Evolutionary conservation across 1,140 invertebrate genomes (phyloP).

Genomic region (Drosophila dunni): DNA sequence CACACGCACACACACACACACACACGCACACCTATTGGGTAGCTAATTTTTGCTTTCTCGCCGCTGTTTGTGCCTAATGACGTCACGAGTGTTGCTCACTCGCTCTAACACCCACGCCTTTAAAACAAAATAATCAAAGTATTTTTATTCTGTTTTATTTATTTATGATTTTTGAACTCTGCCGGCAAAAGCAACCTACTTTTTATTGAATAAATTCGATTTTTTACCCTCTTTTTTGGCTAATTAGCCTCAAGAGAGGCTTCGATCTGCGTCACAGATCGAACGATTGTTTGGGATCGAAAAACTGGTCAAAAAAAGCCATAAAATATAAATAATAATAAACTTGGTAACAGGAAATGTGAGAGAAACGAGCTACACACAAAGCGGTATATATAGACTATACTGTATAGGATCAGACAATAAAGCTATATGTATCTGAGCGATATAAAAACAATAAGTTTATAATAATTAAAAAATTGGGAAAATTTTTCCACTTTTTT

Average conservation of each 20-base stretch:
- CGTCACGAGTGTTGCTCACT: conserved; percentile 4
- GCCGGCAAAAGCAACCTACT: conserved; percentile 32
- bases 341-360: conserved; percentile 49
- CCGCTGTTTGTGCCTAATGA: not conserved
- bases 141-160: not conserved
- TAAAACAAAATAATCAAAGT: conserved; percentile 3
- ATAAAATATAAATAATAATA: conserved; percentile 34
- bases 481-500: conserved; percentile 35
- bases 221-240: conserved; percentile 18
- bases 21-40: not conserved
- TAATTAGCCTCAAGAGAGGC: conserved; percentile 32
- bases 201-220: conserved; percentile 28
- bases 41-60: conserved; percentile 9
- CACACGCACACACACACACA: not conserved
- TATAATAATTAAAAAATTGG: conserved; percentile 23
- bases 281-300: conserved; percentile 9
- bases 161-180: conserved; percentile 30
- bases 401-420: not conserved
- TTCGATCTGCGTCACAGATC: conserved; percentile 33
- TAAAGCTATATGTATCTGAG: conserved; percentile 17
- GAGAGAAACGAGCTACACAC: conserved; percentile 26
- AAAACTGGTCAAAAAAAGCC: conserved; percentile 37
- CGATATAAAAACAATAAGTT: conserved; percentile 6
- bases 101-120: conserved; percentile 1
- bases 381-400: not conserved